Conservation (phyloP, 2,888 invertebrate species). For the Heteromurus nitidus region DNA sequence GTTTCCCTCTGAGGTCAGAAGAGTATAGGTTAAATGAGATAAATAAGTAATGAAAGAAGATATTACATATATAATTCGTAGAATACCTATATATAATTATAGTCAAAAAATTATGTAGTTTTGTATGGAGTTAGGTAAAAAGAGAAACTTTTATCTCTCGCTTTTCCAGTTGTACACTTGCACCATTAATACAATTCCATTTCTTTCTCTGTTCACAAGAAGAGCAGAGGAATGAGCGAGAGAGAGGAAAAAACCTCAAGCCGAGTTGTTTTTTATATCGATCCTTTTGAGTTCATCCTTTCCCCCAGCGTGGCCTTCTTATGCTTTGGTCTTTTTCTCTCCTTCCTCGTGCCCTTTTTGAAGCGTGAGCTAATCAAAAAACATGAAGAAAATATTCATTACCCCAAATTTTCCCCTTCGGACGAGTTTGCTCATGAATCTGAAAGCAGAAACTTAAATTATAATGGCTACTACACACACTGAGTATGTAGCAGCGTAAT, state of each 20-base stretch:
- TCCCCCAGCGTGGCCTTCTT: neutral
- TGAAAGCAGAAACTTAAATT: slow-evolving; percentile 57
- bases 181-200: slow-evolving; percentile 20
- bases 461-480: slow-evolving; percentile 41
- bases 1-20: neutral
- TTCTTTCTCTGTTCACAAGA: slow-evolving; percentile 2
- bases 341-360: slow-evolving; percentile 39
- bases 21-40: neutral
- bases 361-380: slow-evolving; percentile 59
- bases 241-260: neutral
- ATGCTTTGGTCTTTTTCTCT: neutral
- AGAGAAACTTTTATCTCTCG: no score
- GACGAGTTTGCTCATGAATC: slow-evolving; percentile 60
- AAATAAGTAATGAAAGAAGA: neutral
- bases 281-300: slow-evolving; percentile 17
- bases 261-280: slow-evolving; percentile 5
- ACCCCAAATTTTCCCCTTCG: slow-evolving; percentile 60
- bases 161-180: neutral
- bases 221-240: no score
- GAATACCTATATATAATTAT: neutral
- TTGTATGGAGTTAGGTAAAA: no score
- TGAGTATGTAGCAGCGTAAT: no score
- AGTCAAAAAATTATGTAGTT: no score
- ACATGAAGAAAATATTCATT: slow-evolving; percentile 62
- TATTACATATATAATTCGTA: no score